Percentiles rank a stretch among this genome's conserved stretches.
Conservation (phyloP, 2,888 invertebrate genomes). For the Synanthedon myopaeformis region DNA sequence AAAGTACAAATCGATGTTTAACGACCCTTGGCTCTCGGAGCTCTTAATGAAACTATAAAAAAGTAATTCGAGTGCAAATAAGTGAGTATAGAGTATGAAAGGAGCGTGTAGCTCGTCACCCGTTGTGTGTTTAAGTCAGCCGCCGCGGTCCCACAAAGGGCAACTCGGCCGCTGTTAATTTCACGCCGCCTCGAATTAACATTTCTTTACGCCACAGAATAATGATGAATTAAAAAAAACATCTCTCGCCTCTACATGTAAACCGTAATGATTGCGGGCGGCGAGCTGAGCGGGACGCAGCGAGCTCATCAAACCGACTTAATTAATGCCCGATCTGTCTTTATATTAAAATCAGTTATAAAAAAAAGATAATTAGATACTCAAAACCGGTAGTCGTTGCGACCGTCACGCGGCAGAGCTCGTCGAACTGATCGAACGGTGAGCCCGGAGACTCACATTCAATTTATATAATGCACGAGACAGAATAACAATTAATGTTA, state of each 20-base stretch:
- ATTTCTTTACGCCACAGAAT: conserved; percentile 72
- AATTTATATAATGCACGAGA: conserved; percentile 9
- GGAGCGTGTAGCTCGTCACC: conserved; percentile 59
- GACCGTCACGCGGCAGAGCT: conserved; percentile 37
- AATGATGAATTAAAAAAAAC: conserved; percentile 70
- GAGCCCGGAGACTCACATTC: conserved; percentile 21
- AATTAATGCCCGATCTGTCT: conserved; percentile 69
- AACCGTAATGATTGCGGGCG: conserved; percentile 55
- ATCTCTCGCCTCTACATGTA: conserved; percentile 63
- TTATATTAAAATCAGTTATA: conserved; percentile 58
- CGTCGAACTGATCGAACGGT: conserved; percentile 23
- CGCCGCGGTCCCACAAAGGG: conserved; percentile 65
- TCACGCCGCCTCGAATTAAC: conserved; percentile 72
- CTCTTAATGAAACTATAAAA: conserved; percentile 60
- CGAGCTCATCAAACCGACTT: conserved; percentile 63
- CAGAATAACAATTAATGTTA: not conserved
- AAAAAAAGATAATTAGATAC: conserved; percentile 26
- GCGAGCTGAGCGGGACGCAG: conserved; percentile 35
- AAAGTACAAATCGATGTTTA: conserved; percentile 51
- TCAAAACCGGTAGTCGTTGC: conserved; percentile 56
- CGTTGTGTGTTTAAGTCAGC: conserved; percentile 67
- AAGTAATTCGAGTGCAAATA: conserved; percentile 63
- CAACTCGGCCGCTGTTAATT: conserved; percentile 67
- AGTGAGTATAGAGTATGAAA: conserved; percentile 51
- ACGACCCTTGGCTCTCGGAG: conserved; percentile 41